Evolutionary conservation across 2,113 vertebrate species (phyloP), one percentile per base, ranked within the genome.

Genomic region (Myotis lucifugus): DNA sequence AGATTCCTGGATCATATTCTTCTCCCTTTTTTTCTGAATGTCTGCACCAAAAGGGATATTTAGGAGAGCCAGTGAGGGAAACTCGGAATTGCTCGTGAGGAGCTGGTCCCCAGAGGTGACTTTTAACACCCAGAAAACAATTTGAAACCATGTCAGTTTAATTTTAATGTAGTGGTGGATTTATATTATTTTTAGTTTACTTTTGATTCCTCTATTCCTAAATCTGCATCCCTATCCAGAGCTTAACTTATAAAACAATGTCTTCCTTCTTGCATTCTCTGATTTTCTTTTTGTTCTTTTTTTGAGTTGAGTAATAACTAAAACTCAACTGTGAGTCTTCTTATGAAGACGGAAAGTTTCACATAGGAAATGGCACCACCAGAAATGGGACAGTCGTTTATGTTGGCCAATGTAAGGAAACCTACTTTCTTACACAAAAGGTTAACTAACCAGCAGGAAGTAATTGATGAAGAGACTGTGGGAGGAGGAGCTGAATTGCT

Each of bases 301-400:
- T 67, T 40, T 85, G 42, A 95, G 25, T 46, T 96, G 70, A 93
- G 23, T 93, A 93, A 88, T 88, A 95, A 79, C 64, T 90, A 69
- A 95, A 92, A 83, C 23, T 90, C 34, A 93, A 21, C 48, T 74
- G 15, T 73, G 32, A 76, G 52, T 69, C 9, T 59, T 61, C 88
- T 90, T 34, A 84, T 37, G 11, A 87, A 18, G 54, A 40, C 85
- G 56, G 94, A 87, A 94, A 95, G 52, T 93, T 90, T 42, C 82
- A 88, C 48, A 23, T 2, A 94, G 88, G 90, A 96, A 93, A 83
- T 69, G 40, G 32, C 40, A 21, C 15, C 13, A 17, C 37, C 46
- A 87, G 52, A 10, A 40, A 54, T 34, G 14, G 77, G 86, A 88
- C 56, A 72, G 17, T 84, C 8, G 1, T 74, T 97, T 61, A 42